Base-by-base conservation (phyloP, 2,113 vertebrate species). In the Egretta garzetta region DNA sequence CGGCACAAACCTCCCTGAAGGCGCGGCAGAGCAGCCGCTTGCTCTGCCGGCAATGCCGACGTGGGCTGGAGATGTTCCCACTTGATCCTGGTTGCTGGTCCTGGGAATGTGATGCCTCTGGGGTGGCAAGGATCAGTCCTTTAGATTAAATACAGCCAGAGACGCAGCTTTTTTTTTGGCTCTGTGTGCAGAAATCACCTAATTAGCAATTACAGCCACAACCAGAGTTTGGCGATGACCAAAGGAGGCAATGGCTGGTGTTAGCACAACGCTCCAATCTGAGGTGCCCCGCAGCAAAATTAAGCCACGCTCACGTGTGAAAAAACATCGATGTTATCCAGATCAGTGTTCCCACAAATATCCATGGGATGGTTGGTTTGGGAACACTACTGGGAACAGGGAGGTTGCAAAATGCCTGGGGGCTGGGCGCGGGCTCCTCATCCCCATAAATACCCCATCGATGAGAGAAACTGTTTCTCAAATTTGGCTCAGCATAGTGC, bases 281-380 rank as follows among this genome's bases (percentile, higher is more conserved):
- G 2, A 75, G 47, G 32, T 12, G 22, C 13, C 37, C 28, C 4
- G 0, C 35, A n/a, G 59, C 56, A 45, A 37, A 64, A 80, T 23
- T 7, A 52, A 64, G 16, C 62, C 3, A 3, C 4, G 13, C 10
- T 64, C 2, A 2, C 1, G 2, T 33, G 71, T 6, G 8, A 45
- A 27, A 49, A 43, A 45, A 41, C 41, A 15, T 6, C 1, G 0
- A 6, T 8, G 35, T 37, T 22, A 53, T 0, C 49, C 59, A 62
- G 67, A 32, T 6, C 30, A 16, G n/a, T 1, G 13, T 14, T 75
- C 30, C 16, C 52, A 41, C 22, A 62, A 76, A 20, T 11, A 30
- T 2, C 28, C 8, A 1, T 7, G 26, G 66, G 37, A 39, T 2
- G 45, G 32, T 8, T 4, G 21, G 22, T 15, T 15, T 15, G 35